Base-by-base conservation (phyloP, 2,113 vertebrate species). In the Puffinus mauretanicus region DNA sequence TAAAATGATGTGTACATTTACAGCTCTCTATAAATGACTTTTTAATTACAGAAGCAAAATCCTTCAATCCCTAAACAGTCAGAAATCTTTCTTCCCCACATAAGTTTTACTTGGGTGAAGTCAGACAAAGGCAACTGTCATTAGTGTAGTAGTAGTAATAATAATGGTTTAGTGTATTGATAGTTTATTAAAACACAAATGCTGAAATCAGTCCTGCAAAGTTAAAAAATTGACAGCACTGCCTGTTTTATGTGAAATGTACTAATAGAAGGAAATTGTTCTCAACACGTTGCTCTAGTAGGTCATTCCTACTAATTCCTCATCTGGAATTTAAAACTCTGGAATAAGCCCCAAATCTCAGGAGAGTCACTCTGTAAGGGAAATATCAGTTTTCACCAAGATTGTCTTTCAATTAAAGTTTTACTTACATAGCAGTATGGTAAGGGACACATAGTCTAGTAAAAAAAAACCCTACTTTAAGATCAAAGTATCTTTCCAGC, bases 331-430 rank as follows among this genome's bases (percentile, higher is more conserved):
- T 91, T 77, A 83, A 95, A 90, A 49, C 15, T 65, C 51, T 86
- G 5, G 2, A 80, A 72, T 73, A 90, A 88, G 6, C 42, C 25
- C 7, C 14, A 25, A 11, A 15, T 94, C 49, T 77, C 38, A 52
- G 8, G 6, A 11, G 38, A 86, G 46, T 62, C 30, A 38, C 8
- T 73, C 42, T 90, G 36, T 61, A 86, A 75, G 18, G 75, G 71
- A 93, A 96, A 77, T 92, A 95, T 10, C 54, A 42, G 26, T 86
- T 95, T 93, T 90, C 42, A 75, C n/a, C 20, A 90, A 58, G 54
- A 80, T 26, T 61, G 22, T 51, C 27, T 86, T 92, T 76, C 86
- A 88, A 60, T 81, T 91, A 62, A 90, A 77, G 26, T 86, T 94
- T 88, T 93, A 65, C 20, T 24, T 80, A 32, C 54, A 65, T 58